phyloP scores from a whole-genome alignment of 2,888 invertebrate genomes.

The Dexiosoma caninum region DNA sequence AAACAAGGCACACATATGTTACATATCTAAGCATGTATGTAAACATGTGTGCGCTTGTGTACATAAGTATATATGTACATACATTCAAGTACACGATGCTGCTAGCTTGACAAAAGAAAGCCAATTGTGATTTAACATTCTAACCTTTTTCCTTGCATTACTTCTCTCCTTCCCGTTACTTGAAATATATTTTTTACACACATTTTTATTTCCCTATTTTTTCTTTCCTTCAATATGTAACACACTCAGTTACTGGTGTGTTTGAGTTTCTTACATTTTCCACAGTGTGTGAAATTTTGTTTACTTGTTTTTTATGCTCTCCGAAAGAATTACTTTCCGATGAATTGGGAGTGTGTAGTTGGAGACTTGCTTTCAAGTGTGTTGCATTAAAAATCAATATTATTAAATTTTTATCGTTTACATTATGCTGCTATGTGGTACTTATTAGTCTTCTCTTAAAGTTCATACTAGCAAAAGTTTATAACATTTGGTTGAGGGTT shows the following conservation, averaged over 20 bases:
- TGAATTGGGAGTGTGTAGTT: neutral
- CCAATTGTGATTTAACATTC: constrained; percentile 59
- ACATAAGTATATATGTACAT: neutral
- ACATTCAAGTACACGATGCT: neutral
- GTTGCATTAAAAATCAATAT: constrained; percentile 54
- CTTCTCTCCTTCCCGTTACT: constrained; percentile 42
- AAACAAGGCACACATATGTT: too few relatives aligned
- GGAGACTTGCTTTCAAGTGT: neutral
- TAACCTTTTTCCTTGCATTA: constrained; percentile 58
- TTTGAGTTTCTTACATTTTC: neutral
- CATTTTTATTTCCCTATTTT: neutral
- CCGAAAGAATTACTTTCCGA: neutral
- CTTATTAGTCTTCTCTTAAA: constrained; percentile 3
- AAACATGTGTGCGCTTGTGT: neutral
- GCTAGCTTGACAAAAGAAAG: constrained; percentile 40
- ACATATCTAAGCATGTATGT: too few relatives aligned
- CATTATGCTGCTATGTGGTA: neutral
- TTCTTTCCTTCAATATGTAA: neutral
- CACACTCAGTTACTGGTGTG: neutral
- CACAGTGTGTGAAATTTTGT: constrained; percentile 29
- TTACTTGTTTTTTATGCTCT: constrained; percentile 10
- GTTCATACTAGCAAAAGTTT: constrained; percentile 1
- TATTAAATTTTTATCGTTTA: constrained; percentile 53
- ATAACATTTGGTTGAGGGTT: neutral
- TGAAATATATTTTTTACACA: neutral